Conservation (phyloP, 2,113 vertebrate species). For the Orthochromis indermauri region DNA sequence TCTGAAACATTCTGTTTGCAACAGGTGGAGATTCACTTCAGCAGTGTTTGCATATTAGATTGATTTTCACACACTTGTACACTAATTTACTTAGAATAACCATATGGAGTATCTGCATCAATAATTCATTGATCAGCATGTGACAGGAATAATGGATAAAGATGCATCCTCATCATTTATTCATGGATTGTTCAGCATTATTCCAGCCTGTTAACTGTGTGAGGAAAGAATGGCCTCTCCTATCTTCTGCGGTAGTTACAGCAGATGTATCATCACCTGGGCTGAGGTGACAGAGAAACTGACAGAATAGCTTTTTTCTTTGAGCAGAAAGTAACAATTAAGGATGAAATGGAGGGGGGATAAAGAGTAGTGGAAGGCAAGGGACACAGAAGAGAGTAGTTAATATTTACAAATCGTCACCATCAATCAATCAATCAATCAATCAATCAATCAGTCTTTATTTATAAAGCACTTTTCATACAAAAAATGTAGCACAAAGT, state of each 20-base stretch:
- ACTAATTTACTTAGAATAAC: neutral
- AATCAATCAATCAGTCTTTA: too few species aligned
- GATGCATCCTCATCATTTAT: conserved; percentile 15
- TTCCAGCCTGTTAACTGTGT: neutral
- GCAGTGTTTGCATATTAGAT: neutral
- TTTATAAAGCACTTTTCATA: too few species aligned
- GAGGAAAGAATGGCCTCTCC: neutral
- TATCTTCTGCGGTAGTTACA: neutral
- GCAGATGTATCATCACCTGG: neutral
- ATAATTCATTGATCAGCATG: conserved; percentile 17
- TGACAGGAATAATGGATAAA: neutral
- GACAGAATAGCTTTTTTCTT: neutral
- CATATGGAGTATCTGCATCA: conserved; percentile 1
- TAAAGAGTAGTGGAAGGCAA: neutral
- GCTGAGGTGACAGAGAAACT: neutral
- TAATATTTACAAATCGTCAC: neutral
- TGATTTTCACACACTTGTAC: neutral
- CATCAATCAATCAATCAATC: too few species aligned
- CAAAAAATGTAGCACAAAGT: too few species aligned
- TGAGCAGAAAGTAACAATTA: neutral
- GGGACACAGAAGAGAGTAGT: neutral
- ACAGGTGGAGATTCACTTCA: neutral
- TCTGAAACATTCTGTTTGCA: neutral
- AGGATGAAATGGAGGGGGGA: too few species aligned
- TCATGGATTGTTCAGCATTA: conserved; percentile 2